Evolutionary conservation across 2,797 vertebrate species (phyloP).

Genomic region (Platyrinchus mystaceus): DNA sequence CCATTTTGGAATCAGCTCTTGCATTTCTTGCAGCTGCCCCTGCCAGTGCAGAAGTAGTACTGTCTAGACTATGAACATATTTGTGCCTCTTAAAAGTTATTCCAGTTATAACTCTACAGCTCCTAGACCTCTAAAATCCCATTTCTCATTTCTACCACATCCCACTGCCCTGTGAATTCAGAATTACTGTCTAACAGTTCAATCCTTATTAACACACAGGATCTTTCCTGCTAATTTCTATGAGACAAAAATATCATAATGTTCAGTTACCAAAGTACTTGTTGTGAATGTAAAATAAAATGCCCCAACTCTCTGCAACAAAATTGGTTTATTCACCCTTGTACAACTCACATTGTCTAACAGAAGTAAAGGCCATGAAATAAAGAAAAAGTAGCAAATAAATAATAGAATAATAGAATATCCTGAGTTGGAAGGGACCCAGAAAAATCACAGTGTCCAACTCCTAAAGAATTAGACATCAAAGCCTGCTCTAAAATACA

Average conservation of each 20-base stretch:
- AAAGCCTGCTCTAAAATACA: background rate
- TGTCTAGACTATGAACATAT: background rate
- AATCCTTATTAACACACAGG: background rate
- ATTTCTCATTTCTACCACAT: background rate
- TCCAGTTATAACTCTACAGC: background rate
- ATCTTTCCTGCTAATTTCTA: background rate
- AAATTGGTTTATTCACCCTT: background rate
- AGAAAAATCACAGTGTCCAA: background rate
- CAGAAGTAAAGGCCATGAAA: background rate
- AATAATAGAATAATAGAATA: background rate
- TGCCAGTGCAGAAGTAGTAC: slow-evolving; percentile 6
- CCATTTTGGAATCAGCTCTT: background rate
- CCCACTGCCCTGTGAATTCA: background rate
- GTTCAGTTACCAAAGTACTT: background rate
- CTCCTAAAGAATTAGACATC: background rate
- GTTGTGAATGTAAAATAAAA: background rate
- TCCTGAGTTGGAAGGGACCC: background rate
- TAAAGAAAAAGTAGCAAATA: background rate
- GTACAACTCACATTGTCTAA: background rate
- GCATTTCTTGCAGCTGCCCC: background rate
- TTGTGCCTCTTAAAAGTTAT: background rate
- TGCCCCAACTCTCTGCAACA: background rate
- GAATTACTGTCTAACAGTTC: background rate
- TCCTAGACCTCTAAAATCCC: background rate
- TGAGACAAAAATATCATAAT: background rate